Percentiles rank a stretch among this genome's conserved stretches.
These are phyloP conservation scores for Urocolius indicus DNA, from an alignment of 2,113 vertebrate genomes.

Conservation along the genomic window DNA sequence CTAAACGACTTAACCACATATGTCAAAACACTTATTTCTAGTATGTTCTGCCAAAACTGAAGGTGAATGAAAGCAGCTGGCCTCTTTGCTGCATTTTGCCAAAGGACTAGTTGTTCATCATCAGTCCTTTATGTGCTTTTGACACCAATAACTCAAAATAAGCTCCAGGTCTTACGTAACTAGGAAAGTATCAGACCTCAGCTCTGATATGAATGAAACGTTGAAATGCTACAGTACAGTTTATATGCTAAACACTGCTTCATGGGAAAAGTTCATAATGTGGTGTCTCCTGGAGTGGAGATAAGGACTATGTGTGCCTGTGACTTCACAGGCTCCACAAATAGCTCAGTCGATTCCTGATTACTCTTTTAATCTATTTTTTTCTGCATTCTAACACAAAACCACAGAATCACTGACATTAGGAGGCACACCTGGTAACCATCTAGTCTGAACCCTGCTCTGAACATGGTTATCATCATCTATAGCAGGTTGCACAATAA, in stretches of 20 bases:
- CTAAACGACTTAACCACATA: not conserved
- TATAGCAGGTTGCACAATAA: not conserved
- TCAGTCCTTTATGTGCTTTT: not conserved
- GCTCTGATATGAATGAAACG: not conserved
- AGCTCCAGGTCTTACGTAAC: not conserved
- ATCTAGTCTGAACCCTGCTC: not conserved
- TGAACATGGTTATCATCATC: not conserved
- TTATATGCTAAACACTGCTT: not conserved
- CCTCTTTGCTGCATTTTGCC: not conserved
- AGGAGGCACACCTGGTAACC: not conserved
- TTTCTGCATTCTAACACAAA: not conserved
- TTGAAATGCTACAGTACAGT: not conserved
- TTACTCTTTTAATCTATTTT: not conserved
- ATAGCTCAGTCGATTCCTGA: not conserved
- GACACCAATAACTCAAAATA: not conserved
- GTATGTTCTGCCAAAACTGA: not conserved
- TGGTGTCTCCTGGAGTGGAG: not conserved
- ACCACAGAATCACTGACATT: not conserved
- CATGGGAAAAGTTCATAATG: not conserved
- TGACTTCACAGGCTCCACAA: not conserved
- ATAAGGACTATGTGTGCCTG: not conserved
- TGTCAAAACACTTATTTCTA: not conserved
- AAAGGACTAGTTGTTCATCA: not conserved
- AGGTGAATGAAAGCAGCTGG: not conserved
- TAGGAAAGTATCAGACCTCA: not conserved